Base-by-base conservation (phyloP, 2,797 vertebrate species). In the Enteromius paludinosus region DNA sequence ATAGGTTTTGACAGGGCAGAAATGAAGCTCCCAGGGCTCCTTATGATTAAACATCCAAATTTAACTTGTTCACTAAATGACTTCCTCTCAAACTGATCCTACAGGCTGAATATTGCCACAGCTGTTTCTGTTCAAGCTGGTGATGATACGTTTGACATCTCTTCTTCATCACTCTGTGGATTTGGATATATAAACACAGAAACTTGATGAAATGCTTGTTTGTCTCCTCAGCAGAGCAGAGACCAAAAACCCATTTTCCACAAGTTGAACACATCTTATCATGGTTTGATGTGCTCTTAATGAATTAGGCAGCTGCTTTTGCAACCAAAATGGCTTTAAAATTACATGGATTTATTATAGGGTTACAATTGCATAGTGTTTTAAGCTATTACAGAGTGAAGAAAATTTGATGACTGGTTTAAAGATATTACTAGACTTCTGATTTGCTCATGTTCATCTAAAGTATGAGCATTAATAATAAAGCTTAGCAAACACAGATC, bases 191-290 rank as follows among this genome's bases (percentile, higher is more conserved):
- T 84, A 33, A 61, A 49, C 23, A 82, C 41, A 66, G 38, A 82
- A 30, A 11, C 17, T 18, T 64, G 59, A 33, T 52, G 77, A 74
- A 62, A 71, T 15, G 59, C 65, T 71, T 5, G 8, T 78, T 71
- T 61, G 30, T 83, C 54, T 78, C 66, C 38, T 54, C 23, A 66
- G 71, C n/a, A n/a, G 61, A 72, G 59, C 74, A 35, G 15, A 71
- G 62, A 83, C 7, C 30, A 68, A n/a, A 78, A 72, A 25, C 43
- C n/a, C 9, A 62, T 83, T 83, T 83, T 18, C 61, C 62, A 35
- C 25, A 8, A 28, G 62, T 10, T 76, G 71, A 56, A 23, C 70
- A 25, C 18, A 10, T 20, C 18, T 43, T 11, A 30, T 43, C 18
- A 54, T 64, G 33, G 69, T 78, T 72, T 69, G 12, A 49, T 72